Evolutionary conservation across 2,888 invertebrate genomes (phyloP).

Genomic region (Cephonodes hylas): DNA sequence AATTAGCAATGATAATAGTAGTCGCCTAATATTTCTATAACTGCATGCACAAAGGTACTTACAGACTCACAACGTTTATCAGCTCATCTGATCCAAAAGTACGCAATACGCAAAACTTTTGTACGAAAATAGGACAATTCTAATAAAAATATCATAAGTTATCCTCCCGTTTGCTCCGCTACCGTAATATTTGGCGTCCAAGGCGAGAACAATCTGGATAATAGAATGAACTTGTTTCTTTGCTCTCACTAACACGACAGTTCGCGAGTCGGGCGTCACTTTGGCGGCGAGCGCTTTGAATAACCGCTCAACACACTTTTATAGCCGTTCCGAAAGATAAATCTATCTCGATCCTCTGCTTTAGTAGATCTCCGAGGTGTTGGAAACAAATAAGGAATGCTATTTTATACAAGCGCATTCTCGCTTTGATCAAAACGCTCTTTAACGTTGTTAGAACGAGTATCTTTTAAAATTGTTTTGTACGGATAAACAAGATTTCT

Average conservation of each 20-base stretch:
- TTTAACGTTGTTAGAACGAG: background rate
- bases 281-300: slow-evolving; percentile 35
- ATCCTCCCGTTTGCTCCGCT: background rate
- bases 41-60: too few species aligned
- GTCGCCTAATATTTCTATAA: too few species aligned
- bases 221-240: slow-evolving; percentile 70
- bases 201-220: slow-evolving; percentile 76
- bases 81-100: background rate
- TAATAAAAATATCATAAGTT: slow-evolving; percentile 1
- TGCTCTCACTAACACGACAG: slow-evolving; percentile 28
- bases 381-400: slow-evolving; percentile 9
- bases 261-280: slow-evolving; percentile 39
- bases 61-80: background rate
- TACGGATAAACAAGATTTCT: background rate
- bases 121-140: background rate
- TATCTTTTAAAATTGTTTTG: slow-evolving; percentile 1
- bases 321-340: slow-evolving; percentile 28
- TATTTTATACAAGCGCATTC: slow-evolving; percentile 13
- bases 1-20: too few species aligned
- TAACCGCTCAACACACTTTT: slow-evolving; percentile 27
- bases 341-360: slow-evolving; percentile 17
- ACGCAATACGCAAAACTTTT: background rate
- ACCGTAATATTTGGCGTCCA: slow-evolving; percentile 65
- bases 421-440: slow-evolving; percentile 9
- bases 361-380: slow-evolving; percentile 11